Conservation (phyloP, 2,797 vertebrate species). For the Leucoraja ocellata region DNA sequence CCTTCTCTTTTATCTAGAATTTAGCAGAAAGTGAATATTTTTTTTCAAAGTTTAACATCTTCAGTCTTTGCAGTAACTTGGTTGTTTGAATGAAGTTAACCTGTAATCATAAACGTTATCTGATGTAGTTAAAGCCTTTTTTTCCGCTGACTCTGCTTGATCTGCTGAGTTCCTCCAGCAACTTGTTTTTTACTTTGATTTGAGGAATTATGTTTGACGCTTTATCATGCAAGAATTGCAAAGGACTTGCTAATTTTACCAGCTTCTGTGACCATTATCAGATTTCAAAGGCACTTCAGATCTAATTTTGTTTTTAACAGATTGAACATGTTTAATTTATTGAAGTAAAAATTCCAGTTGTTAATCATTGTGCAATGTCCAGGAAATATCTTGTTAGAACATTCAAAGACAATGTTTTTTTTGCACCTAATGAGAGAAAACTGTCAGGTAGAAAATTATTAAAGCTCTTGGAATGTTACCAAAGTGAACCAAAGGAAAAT, state of each 20-base stretch:
- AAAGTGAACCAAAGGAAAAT: background rate
- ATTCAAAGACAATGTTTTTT: background rate
- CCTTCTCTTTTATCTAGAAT: background rate
- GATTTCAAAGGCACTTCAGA: background rate
- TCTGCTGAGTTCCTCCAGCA: too few species aligned
- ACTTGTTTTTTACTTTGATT: background rate
- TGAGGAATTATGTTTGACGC: background rate
- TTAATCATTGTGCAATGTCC: background rate
- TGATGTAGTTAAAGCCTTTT: background rate
- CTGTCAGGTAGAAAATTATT: background rate
- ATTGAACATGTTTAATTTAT: background rate
- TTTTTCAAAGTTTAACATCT: background rate
- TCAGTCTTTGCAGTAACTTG: background rate
- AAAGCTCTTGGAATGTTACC: background rate
- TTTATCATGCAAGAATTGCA: background rate
- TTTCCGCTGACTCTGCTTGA: background rate
- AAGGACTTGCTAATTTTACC: constrained; percentile 3
- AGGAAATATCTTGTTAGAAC: background rate
- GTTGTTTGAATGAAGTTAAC: background rate
- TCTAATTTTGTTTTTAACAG: background rate
- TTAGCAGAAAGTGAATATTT: background rate
- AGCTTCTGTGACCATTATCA: background rate
- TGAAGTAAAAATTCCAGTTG: background rate
- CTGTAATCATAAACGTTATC: background rate
- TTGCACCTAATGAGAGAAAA: background rate